phyloP scores from a whole-genome alignment of 2,797 vertebrate genomes.

The Intellagama lesueurii region DNA sequence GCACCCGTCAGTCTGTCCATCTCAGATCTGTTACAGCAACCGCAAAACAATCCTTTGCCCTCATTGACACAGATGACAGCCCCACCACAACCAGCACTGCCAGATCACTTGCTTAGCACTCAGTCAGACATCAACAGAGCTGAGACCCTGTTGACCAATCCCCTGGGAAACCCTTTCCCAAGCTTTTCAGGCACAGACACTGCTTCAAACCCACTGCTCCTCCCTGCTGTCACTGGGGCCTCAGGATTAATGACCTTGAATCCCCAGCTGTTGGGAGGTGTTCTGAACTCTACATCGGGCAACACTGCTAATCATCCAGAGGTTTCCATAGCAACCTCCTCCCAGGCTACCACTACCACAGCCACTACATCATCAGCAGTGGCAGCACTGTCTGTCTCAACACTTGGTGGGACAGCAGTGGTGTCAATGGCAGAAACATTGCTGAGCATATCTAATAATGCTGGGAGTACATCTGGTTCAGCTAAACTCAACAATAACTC shows the following conservation, averaged over 20 bases:
- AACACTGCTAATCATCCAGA: conserved; percentile 89
- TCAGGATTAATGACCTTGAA: conserved; percentile 83
- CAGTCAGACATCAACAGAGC: conserved; percentile 77
- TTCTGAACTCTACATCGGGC: conserved; percentile 82
- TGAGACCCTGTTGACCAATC: conserved; percentile 80
- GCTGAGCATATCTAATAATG: conserved; percentile 81
- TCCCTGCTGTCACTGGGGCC: conserved; percentile 80
- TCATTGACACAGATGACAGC: conserved; percentile 76
- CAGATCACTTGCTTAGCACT: conserved; percentile 79
- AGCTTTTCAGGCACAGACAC: conserved; percentile 79
- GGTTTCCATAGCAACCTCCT: conserved; percentile 92
- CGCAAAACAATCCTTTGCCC: conserved; percentile 77
- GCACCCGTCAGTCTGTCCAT: conserved; percentile 82
- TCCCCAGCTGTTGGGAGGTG: conserved; percentile 88
- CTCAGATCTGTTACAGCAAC: conserved; percentile 79
- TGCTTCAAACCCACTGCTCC: conserved; percentile 80
- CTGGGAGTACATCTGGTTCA: conserved; percentile 79
- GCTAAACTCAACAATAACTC: conserved; percentile 85
- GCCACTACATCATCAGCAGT: conserved; percentile 90
- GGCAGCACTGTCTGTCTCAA: conserved; percentile 86
- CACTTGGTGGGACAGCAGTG: conserved; percentile 87
- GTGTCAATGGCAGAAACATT: conserved; percentile 84
- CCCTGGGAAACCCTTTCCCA: conserved; percentile 75
- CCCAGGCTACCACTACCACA: conserved; percentile 87
- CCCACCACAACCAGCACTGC: conserved; percentile 50